A percentile compares a stretch with the other conserved stretches of the same genome.
Conservation (phyloP, 2,888 invertebrate genomes). For the Tethea ocularis region DNA sequence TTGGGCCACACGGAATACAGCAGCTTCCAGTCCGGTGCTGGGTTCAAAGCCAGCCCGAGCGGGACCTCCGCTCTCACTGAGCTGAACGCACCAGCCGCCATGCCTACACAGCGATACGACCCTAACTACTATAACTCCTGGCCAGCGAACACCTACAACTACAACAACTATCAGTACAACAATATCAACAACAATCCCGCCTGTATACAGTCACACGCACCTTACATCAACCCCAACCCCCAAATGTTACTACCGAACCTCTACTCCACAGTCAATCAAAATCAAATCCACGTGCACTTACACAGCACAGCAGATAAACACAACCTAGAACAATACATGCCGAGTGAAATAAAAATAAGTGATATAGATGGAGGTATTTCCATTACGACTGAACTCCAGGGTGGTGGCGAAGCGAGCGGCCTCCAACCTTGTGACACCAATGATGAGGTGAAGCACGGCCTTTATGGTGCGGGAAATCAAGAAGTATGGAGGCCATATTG, state of each 20-base stretch:
- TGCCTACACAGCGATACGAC: slow-evolving; percentile 74
- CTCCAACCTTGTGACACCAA: slow-evolving; percentile 80
- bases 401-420: slow-evolving; percentile 73
- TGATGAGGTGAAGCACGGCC: slow-evolving; percentile 80
- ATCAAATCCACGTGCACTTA: slow-evolving; percentile 92
- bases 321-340: slow-evolving; percentile 86
- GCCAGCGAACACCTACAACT: slow-evolving; percentile 86
- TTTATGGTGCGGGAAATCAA: slow-evolving; percentile 66
- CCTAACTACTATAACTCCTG: slow-evolving; percentile 85
- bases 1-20: slow-evolving; percentile 73
- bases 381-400: slow-evolving; percentile 77
- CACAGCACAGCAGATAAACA: slow-evolving; percentile 87
- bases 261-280: slow-evolving; percentile 93
- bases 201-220: slow-evolving; percentile 81
- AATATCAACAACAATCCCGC: slow-evolving; percentile 82
- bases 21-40: slow-evolving; percentile 65
- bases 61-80: slow-evolving; percentile 71
- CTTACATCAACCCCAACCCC: slow-evolving; percentile 85
- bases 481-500: slow-evolving; percentile 92
- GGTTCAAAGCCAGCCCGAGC: slow-evolving; percentile 71
- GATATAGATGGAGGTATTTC: slow-evolving; percentile 84
- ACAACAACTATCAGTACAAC: slow-evolving; percentile 89
- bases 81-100: slow-evolving; percentile 62
- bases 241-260: slow-evolving; percentile 91
- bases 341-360: slow-evolving; percentile 85